Conservation (phyloP, 2,888 invertebrate genomes). For the Rotaria magnacalcarata region DNA sequence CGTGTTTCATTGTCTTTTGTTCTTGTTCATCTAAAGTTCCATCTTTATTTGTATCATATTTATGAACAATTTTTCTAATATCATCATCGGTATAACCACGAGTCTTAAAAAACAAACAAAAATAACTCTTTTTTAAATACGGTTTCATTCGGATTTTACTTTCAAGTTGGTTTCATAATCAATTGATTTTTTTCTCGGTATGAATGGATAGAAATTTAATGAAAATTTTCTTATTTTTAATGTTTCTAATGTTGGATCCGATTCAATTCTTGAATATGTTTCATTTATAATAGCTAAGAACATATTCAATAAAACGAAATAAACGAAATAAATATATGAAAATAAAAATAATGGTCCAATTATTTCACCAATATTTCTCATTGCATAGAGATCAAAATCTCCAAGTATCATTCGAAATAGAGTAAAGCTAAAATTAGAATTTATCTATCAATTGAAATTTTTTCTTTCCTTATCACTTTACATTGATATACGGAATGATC, state of each 20-base stretch:
- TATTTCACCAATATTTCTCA: background rate
- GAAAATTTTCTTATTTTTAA: background rate
- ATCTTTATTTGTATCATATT: background rate
- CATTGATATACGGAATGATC: background rate
- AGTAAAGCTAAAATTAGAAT: slow-evolving; percentile 1
- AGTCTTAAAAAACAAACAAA: background rate
- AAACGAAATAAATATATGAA: slow-evolving; percentile 1
- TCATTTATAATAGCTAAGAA: slow-evolving; percentile 13
- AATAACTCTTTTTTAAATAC: no score
- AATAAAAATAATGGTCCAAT: slow-evolving; percentile 1
- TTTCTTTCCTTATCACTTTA: background rate
- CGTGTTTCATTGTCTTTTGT: background rate
- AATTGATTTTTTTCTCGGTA: background rate
- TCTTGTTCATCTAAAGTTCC: background rate
- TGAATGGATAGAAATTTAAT: background rate
- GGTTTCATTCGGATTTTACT: background rate
- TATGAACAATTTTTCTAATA: background rate
- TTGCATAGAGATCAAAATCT: slow-evolving; percentile 8
- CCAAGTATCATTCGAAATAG: background rate
- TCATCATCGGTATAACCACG: background rate
- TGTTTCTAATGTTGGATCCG: background rate
- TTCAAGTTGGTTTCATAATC: background rate
- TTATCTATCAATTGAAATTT: no score
- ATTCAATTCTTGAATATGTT: background rate
- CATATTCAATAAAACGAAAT: slow-evolving; percentile 30